Percentiles rank a stretch among this genome's conserved stretches.
These are phyloP conservation scores for Thinocorus orbignyianus DNA, from an alignment of 2,113 vertebrate genomes.

Conservation along the genomic window DNA sequence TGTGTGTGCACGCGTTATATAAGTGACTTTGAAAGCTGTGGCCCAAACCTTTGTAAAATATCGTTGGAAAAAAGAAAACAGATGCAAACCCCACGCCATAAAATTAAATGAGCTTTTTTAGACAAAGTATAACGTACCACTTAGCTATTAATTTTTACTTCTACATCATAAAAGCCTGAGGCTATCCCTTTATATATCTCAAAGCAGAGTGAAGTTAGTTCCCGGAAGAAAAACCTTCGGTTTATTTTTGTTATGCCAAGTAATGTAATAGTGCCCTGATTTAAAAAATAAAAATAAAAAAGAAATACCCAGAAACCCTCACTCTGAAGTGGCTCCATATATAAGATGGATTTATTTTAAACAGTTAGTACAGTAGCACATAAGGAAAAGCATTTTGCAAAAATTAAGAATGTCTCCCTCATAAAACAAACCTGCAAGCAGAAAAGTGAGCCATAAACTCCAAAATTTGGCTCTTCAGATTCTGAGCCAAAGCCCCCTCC, in stretches of 20 bases:
- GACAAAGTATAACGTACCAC: constrained; percentile 50
- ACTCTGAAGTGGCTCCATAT: neutral
- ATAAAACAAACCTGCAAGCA: neutral
- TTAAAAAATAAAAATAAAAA: neutral
- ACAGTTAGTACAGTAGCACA: neutral
- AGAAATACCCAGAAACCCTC: neutral
- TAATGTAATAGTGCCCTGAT: neutral
- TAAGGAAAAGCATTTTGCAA: neutral
- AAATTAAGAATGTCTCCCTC: neutral
- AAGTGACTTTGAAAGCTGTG: constrained; percentile 64
- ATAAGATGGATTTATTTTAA: neutral
- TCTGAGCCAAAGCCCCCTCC: neutral
- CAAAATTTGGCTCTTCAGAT: neutral
- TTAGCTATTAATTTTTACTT: constrained; percentile 66
- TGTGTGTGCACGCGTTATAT: neutral
- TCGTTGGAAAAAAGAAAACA: constrained; percentile 58
- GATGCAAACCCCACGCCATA: constrained; percentile 50
- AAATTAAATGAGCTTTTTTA: constrained; percentile 70
- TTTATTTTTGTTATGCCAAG: constrained; percentile 28
- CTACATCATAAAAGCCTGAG: constrained; percentile 52
- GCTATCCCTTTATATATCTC: constrained; percentile 35
- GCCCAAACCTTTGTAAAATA: constrained; percentile 69
- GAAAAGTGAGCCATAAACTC: neutral
- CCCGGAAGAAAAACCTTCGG: neutral
- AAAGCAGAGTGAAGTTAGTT: neutral